phyloP scores from a whole-genome alignment of 1,140 invertebrate genomes.

The Aphelenchoides fujianensis region DNA sequence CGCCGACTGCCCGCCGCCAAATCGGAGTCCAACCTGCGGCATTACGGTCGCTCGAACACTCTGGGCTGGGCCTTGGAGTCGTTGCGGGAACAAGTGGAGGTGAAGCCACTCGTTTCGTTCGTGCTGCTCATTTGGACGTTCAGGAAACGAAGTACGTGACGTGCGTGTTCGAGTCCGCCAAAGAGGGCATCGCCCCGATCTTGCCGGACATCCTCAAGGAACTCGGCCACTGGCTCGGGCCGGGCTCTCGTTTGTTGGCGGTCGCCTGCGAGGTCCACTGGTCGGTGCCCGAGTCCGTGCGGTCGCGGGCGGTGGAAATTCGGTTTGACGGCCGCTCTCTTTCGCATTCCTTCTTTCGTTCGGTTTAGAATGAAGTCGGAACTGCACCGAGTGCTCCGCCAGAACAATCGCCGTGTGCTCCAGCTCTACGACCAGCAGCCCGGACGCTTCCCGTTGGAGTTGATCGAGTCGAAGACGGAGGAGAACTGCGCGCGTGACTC shows the following conservation, averaged over 20 bases:
- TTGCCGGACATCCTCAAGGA: constrained; percentile 46
- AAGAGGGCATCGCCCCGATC: constrained; percentile 42
- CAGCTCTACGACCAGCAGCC: constrained; percentile 40
- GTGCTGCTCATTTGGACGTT: constrained; percentile 11
- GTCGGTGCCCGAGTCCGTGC: constrained; percentile 49
- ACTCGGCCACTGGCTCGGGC: constrained; percentile 47
- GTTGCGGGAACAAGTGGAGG: constrained; percentile 17
- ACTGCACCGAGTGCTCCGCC: constrained; percentile 41
- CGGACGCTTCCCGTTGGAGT: constrained; percentile 30
- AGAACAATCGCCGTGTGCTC: constrained; percentile 49
- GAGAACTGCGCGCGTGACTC: constrained; percentile 42
- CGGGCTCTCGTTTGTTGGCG: constrained; percentile 37
- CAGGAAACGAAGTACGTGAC: constrained; percentile 52
- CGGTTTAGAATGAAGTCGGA: constrained; percentile 48
- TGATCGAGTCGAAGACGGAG: constrained; percentile 49
- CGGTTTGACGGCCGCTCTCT: constrained; percentile 19
- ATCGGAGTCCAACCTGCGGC: constrained; percentile 17
- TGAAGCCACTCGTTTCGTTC: not conserved
- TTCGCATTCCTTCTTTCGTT: constrained; percentile 7
- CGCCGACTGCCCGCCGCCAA: constrained; percentile 9
- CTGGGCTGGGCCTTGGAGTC: constrained; percentile 19
- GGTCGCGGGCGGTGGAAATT: constrained; percentile 48
- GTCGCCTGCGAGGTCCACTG: constrained; percentile 56
- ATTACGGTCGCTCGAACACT: constrained; percentile 11
- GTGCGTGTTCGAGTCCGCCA: constrained; percentile 48